A percentile compares a stretch with the other conserved stretches of the same genome.
These are phyloP conservation scores for Tarsius wallacei DNA, from an alignment of 2,797 vertebrate species.

Conservation along the genomic window DNA sequence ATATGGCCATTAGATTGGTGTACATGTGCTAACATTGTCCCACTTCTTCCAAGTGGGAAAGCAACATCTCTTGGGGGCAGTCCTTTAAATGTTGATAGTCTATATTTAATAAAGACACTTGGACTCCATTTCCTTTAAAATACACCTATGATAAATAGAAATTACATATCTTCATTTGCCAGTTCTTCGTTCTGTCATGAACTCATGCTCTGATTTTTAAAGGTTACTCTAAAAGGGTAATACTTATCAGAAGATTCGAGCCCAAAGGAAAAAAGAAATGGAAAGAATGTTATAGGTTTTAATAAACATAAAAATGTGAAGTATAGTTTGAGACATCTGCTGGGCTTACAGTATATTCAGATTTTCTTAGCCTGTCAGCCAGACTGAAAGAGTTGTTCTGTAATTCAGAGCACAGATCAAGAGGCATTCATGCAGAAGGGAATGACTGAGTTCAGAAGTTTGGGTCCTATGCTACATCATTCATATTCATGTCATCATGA, in stretches of 20 bases:
- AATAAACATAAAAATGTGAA: neutral
- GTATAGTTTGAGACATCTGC: neutral
- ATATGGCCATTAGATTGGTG: neutral
- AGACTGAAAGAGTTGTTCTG: neutral
- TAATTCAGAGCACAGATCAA: neutral
- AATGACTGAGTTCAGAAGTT: slow-evolving; percentile 56
- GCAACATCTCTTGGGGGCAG: neutral
- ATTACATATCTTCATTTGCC: neutral
- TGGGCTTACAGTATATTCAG: neutral
- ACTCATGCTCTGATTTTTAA: neutral
- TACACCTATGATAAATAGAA: neutral
- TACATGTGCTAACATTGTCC: neutral
- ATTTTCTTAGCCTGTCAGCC: neutral
- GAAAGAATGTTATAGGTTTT: neutral
- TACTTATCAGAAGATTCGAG: neutral
- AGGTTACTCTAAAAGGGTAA: neutral
- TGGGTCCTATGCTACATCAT: neutral
- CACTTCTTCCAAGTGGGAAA: neutral
- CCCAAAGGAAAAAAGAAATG: neutral
- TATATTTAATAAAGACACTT: neutral
- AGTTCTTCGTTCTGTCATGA: neutral
- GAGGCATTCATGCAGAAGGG: neutral
- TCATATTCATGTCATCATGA: slow-evolving; percentile 1
- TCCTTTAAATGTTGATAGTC: neutral
- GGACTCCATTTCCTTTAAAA: slow-evolving; percentile 13